Base-by-base conservation (phyloP, 2,888 invertebrate genomes). In the Chouioia cunea region DNA sequence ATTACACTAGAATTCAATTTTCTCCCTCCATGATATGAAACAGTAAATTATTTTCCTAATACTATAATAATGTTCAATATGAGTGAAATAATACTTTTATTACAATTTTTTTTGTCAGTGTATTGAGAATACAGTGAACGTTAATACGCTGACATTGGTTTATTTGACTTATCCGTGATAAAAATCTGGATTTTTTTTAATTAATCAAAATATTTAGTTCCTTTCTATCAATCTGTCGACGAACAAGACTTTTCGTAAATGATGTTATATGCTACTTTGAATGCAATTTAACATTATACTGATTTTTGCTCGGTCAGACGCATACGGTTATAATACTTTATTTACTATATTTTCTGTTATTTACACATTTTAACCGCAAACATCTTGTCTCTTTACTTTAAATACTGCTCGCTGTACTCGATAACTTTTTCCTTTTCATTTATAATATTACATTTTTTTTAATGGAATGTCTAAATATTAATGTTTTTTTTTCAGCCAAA, bases 1-100 rank as follows among this genome's bases (percentile, higher is more conserved):
- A 8, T 53, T 70, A 64, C 64, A 70, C n/a, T 70, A 70, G 52
- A 8, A 2, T 66, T 36, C 46, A 60, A 50, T 60, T 54, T 62
- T 6, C 36, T 10, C 12, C 12, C 6, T 15, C 52, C 18, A n/a
- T 65, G 54, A 66, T 71, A 66, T 66, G 71, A 57, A 71, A 71
- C 66, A 52, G 22, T 58, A 36, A 22, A 56, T 54, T 3, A 18
- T 10, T 56, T 65, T 27, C 6, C 15, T 10, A 57, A 59, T 47
- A 65, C 36, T 44, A 14, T 65, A 50, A 20, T 12, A 36, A 12
- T 36, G 22, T 60, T 27, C 47, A 10, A 22, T 50, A 27, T n/a
- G 47, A 60, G 46, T 60, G 22, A 58, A 56, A 36, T 63, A 2
- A 53, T 50, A 58, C 47, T n/a, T 52, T 16, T 53, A 59, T 54